These are phyloP conservation scores for Neoascia interrupta DNA, from an alignment of 2,888 invertebrate species.

Conservation along the genomic window DNA sequence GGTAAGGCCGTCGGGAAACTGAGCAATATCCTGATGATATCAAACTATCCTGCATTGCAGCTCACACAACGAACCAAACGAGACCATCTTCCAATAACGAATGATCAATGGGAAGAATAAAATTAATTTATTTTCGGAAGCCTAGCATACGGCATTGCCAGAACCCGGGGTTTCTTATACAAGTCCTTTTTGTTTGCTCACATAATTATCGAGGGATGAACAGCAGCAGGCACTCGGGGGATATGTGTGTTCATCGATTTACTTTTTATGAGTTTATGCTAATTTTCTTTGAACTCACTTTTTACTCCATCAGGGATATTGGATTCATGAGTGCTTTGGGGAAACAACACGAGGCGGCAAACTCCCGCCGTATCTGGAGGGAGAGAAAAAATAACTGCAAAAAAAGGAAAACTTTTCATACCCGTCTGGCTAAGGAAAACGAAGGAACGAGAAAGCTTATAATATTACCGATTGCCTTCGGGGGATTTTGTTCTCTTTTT, in stretches of 20 bases:
- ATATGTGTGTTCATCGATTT: constrained; percentile 32
- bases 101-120: constrained; percentile 16
- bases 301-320: constrained; percentile 43
- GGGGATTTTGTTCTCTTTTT: constrained; percentile 23
- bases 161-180: too few species aligned
- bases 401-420: constrained; percentile 20
- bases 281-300: constrained; percentile 42
- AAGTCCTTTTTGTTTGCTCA: too few species aligned
- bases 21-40: background rate
- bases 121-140: too few species aligned
- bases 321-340: constrained; percentile 54
- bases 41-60: constrained; percentile 28
- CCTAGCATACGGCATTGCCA: too few species aligned
- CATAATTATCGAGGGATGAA: background rate
- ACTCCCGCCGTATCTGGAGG: too few species aligned
- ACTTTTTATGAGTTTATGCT: constrained; percentile 54
- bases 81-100: too few species aligned
- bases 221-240: background rate
- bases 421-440: constrained; percentile 20
- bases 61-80: too few species aligned
- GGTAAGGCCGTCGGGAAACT: background rate
- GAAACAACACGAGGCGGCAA: too few species aligned
- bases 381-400: too few species aligned
- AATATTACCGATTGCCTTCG: constrained; percentile 48
- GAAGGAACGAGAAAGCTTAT: constrained; percentile 38